These are phyloP conservation scores for Pica pica DNA, from an alignment of 2,113 vertebrate genomes.

Conservation along the genomic window DNA sequence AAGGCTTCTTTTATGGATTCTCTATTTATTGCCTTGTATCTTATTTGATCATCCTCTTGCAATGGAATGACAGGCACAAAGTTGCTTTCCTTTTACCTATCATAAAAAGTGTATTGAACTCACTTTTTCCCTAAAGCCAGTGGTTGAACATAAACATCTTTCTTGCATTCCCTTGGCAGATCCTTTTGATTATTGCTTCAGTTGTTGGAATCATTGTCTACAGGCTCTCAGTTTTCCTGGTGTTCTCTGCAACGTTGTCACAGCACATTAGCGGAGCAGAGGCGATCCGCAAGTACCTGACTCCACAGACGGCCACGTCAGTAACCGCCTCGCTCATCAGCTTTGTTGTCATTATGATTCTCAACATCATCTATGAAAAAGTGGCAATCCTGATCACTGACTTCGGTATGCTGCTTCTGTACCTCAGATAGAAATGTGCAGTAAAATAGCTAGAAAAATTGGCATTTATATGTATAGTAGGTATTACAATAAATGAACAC, in stretches of 20 bases:
- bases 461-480: not conserved
- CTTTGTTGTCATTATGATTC: slow-evolving; percentile 90
- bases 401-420: slow-evolving; percentile 75
- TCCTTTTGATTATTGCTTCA: slow-evolving; percentile 87
- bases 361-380: slow-evolving; percentile 89
- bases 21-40: not conserved
- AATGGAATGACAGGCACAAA: not conserved
- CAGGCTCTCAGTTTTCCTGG: slow-evolving; percentile 86
- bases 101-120: not conserved
- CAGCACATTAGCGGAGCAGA: slow-evolving; percentile 73
- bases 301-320: slow-evolving; percentile 90
- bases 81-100: not conserved
- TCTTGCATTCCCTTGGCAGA: slow-evolving; percentile 68
- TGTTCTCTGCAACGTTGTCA: slow-evolving; percentile 78
- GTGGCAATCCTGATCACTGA: slow-evolving; percentile 92
- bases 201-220: slow-evolving; percentile 91
- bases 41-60: not conserved
- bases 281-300: slow-evolving; percentile 85
- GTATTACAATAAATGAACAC: not conserved
- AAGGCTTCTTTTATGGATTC: not conserved
- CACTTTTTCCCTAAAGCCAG: not conserved
- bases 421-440: not conserved
- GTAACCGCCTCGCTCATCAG: slow-evolving; percentile 89
- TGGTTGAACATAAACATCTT: not conserved
- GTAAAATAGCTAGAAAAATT: not conserved